phyloP scores from a whole-genome alignment of 2,113 vertebrate species.

The Serinus canaria region DNA sequence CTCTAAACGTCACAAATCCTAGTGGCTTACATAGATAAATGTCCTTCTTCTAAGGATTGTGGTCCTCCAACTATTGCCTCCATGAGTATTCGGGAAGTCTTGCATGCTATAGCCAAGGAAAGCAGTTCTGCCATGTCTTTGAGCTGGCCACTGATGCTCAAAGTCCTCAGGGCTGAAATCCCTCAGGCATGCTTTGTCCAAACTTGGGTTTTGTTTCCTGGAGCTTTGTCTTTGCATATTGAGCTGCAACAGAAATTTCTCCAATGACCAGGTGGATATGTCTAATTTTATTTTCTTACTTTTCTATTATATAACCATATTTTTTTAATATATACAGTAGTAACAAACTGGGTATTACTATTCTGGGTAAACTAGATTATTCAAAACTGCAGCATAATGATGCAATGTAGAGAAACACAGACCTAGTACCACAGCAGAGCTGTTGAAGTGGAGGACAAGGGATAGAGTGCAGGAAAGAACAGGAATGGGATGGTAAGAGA shows the following conservation, averaged over 20 bases:
- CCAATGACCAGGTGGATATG: background rate
- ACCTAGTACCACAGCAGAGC: background rate
- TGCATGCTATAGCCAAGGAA: background rate
- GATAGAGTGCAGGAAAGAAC: rapidly evolving
- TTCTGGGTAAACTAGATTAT: background rate
- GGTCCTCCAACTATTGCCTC: background rate
- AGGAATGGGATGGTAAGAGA: background rate
- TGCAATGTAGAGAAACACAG: background rate
- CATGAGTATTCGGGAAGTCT: background rate
- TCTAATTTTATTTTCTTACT: background rate
- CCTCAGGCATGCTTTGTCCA: background rate
- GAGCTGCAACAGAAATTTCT: background rate
- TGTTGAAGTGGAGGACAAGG: background rate
- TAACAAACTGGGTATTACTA: background rate
- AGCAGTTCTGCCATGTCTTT: rapidly evolving
- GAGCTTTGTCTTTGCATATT: background rate
- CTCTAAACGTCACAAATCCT: background rate
- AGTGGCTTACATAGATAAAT: background rate
- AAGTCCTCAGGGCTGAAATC: background rate
- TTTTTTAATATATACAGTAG: background rate
- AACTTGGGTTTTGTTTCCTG: background rate
- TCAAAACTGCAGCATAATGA: background rate
- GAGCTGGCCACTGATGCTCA: background rate
- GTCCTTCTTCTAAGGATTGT: background rate
- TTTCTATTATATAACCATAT: background rate